phyloP scores from a whole-genome alignment of 2,797 vertebrate genomes.

The Argya squamiceps region DNA sequence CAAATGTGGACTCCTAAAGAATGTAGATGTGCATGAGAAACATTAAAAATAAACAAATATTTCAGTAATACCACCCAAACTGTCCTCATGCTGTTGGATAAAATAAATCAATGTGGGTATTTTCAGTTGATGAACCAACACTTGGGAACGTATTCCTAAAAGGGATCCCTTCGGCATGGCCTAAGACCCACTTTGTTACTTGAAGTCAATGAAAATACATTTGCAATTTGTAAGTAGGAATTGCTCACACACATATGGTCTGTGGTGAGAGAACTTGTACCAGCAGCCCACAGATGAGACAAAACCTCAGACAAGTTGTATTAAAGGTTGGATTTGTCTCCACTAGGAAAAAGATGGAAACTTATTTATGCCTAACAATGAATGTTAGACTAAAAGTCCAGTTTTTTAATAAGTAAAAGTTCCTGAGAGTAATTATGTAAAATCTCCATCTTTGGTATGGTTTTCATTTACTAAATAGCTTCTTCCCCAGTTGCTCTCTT shows the following conservation, averaged over 20 bases:
- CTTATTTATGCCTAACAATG: neutral
- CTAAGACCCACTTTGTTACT: neutral
- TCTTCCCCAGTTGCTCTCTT: neutral
- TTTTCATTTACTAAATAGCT: neutral
- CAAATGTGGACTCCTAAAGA: neutral
- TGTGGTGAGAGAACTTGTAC: neutral
- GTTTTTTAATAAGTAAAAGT: neutral
- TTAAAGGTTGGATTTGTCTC: neutral
- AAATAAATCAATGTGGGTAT: neutral
- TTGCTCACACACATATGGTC: neutral
- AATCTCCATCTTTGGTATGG: neutral
- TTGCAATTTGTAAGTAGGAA: neutral
- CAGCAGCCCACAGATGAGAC: neutral
- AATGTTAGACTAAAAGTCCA: neutral
- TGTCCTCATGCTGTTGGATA: neutral
- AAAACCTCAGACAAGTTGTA: neutral
- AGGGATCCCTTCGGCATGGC: neutral
- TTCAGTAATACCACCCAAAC: constrained; percentile 37
- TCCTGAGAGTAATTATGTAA: neutral
- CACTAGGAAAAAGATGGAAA: neutral
- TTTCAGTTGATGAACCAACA: neutral
- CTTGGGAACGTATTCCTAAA: neutral
- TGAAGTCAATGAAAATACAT: neutral
- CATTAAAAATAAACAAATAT: constrained; percentile 35
- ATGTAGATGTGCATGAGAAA: constrained; percentile 34